Base-by-base conservation (phyloP, 2,888 invertebrate species). In the Pterobdella sp. region DNA sequence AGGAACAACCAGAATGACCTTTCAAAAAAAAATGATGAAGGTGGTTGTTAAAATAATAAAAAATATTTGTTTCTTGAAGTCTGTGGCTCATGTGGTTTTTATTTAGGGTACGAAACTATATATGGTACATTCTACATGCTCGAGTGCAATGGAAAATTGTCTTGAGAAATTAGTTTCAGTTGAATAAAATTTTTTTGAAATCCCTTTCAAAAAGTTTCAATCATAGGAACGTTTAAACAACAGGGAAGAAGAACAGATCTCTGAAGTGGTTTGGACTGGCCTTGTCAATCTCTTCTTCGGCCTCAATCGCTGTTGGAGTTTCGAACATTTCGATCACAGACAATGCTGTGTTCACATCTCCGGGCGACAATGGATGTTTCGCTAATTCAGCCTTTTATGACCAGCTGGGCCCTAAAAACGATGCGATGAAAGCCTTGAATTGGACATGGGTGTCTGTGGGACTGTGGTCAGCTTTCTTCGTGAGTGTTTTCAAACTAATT, bases 251-350 rank as follows among this genome's bases (percentile, higher is more conserved):
- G 22, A 31, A 52, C 69, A 69, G 35, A 35, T 31, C 31, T 2
- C 36, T 35, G 63, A 56, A 52, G 29, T 71, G 56, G 22, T 52
- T 56, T 29, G 71, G 71, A 10, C 49, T 71, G 60, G 32, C 56
- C 4, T 35, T 71, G 60, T 32, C 63, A 31, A 60, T 56, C 18
- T 34, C 56, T 10, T 2, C 71, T 7, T 71, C 71, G n/a, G 60
- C 71, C 34, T 56, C 52, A 1, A 71, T 71, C 4, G 56, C 71
- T 3, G 18, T 71, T 10, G 71, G 56, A 10, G 32, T 71, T 26
- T 71, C 71, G 18, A 71, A 71, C 71, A 71, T 63, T n/a, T 60
- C 56, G 1, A 63, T 71, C 31, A 71, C 71, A 22, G 71, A 60
- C 34, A 7, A n/a, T 14, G 63, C 71, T 35, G 71, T 71, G 1